Evolutionary conservation across 2,113 vertebrate genomes (phyloP).

Genomic region (Brienomyrus longianalis): DNA sequence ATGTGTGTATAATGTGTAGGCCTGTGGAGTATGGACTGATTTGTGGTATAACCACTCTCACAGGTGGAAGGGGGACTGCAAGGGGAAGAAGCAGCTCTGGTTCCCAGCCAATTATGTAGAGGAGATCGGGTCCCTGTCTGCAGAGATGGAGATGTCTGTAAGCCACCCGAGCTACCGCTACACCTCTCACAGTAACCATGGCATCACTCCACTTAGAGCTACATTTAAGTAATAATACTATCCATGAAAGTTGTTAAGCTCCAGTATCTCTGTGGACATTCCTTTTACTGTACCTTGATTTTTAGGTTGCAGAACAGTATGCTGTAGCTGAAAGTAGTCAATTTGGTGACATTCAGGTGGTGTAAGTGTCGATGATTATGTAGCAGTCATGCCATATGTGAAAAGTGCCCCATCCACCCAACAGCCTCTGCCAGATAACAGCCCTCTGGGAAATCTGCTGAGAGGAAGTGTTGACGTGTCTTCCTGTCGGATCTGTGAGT

Average conservation of each 20-base stretch:
- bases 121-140: conserved; percentile 70
- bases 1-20: no score
- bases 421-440: conserved; percentile 91
- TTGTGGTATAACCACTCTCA: neutral
- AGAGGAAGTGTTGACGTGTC: conserved; percentile 89
- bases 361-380: neutral
- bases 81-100: conserved; percentile 94
- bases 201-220: neutral
- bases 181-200: neutral
- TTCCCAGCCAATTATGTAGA: conserved; percentile 97
- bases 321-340: neutral
- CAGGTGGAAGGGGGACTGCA: conserved; percentile 97
- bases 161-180: conserved; percentile 24
- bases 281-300: neutral
- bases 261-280: neutral
- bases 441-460: conserved; percentile 88
- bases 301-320: neutral
- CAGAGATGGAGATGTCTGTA: conserved; percentile 73
- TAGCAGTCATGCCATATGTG: neutral
- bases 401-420: neutral
- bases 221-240: no score
- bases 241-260: neutral
- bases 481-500: conserved; percentile 90
- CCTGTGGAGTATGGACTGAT: neutral
- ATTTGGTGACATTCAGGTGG: neutral